Base-by-base conservation (phyloP, 2,888 invertebrate species). In the Nycteola revayana region DNA sequence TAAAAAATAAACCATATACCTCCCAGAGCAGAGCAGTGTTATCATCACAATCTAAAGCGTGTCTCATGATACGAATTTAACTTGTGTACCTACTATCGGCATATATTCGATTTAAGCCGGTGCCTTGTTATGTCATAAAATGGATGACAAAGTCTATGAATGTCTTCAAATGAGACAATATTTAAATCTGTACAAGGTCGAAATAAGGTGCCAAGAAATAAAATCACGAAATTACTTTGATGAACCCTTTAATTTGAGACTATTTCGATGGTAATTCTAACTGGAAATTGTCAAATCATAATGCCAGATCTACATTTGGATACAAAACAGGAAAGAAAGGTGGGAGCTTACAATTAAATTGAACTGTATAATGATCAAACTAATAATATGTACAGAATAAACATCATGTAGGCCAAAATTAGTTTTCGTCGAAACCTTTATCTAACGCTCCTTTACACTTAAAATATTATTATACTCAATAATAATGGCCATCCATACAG, bases 221-320 rank as follows among this genome's bases (percentile, higher is more conserved):
- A 78, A 78, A 72, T 38, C 46, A 57, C 56, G 7, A 9, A 37
- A 40, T 49, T 65, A 50, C 49, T 68, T 73, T 59, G 66, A 67
- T 68, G 68, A 83, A 85, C 79, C 74, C 66, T 85, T 84, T 85
- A 83, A 81, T 85, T 85, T 84, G 71, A 79, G 68, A 81, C 74
- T 80, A 77, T 69, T 71, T 71, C 66, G 63, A 71, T 67, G 65
- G 60, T 66, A 57, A 61, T 66, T n/a, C 44, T 51, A 63, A 61
- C 53, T 49, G 42, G 56, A 58, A 59, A 60, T 62, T 58, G 49
- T 51, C 60, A 60, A 56, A 66, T 59, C 47, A 47, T 39, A 36
- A 43, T 42, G 40, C 58, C 53, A 39, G 55, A 59, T 54, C 51
- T 49, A 58, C 41, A 29, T 31, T 33, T 51, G 44, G 37, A 53